Conservation (phyloP, 2,888 invertebrate species). For the Drosophila atripex region DNA sequence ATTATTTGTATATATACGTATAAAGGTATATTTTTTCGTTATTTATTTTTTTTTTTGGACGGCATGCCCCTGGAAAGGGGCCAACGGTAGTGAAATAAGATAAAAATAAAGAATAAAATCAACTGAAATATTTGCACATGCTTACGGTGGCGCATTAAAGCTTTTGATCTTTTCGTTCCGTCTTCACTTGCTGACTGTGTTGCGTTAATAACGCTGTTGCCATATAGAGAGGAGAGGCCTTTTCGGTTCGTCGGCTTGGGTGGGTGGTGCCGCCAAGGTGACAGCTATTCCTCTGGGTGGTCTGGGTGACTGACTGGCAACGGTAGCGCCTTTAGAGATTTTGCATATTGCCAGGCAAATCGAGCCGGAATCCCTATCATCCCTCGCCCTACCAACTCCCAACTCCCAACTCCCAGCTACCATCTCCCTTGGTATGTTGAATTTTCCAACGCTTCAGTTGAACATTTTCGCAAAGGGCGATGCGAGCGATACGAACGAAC, state of each 20-base stretch:
- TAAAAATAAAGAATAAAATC: slow-evolving; percentile 65
- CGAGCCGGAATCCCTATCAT: slow-evolving; percentile 12
- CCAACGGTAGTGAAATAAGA: slow-evolving; percentile 31
- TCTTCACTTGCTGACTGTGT: slow-evolving; percentile 45
- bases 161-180: slow-evolving; percentile 72
- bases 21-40: slow-evolving; percentile 35
- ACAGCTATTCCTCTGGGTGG: slow-evolving; percentile 55
- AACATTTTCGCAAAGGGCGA: slow-evolving; percentile 50
- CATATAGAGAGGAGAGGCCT: slow-evolving; percentile 16
- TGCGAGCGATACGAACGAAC: slow-evolving; percentile 4
- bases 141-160: slow-evolving; percentile 61
- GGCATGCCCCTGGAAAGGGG: slow-evolving; percentile 16
- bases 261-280: slow-evolving; percentile 59
- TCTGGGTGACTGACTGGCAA: slow-evolving; percentile 33
- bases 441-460: slow-evolving; percentile 55
- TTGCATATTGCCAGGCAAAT: slow-evolving; percentile 47
- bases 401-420: background rate
- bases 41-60: slow-evolving; percentile 56
- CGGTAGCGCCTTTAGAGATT: slow-evolving; percentile 32
- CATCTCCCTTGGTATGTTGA: slow-evolving; percentile 29
- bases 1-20: slow-evolving; percentile 39
- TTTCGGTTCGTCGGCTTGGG: background rate
- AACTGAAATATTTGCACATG: slow-evolving; percentile 77
- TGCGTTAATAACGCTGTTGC: slow-evolving; percentile 34
- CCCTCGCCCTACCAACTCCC: background rate